Evolutionary conservation across 1,140 invertebrate species (phyloP), one percentile per base, ranked within the genome.

Genomic region (Sitophilus oryzae): DNA sequence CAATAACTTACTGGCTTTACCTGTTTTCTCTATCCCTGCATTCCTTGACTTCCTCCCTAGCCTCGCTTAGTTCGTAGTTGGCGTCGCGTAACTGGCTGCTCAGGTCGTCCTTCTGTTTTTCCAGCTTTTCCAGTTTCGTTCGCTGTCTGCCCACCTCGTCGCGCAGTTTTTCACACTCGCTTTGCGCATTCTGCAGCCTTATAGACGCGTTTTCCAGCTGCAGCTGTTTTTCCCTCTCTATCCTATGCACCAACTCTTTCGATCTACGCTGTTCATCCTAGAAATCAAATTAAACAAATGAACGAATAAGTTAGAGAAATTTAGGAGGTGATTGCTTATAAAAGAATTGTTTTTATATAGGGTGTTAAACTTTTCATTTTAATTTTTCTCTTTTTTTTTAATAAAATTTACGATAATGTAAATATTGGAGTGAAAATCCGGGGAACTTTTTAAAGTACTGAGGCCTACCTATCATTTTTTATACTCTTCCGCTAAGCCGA

Each of bases 151-250:
- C 20, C 3, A 83, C 78, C 74, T 97, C 93, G 59, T 90, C 85
- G 64, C 85, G 84, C 45, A 91, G 72, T 56, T 79, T 78, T 5
- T 82, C 78, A 40, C 86, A 83, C 66, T 95, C 91, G 14, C 83
- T 71, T 71, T 96, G 91, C 10, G 86, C 77, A 23, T 81, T 80
- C 58, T 87, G 83, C 18, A 95, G 77, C 64, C 91, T 83, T 63
- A 91, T 88, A 53, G 82, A 83, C 64, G 84, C 84, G 63, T 92
- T 91, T 68, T 93, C 88, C 48, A 93, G 74, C 71, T 94, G 88
- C 35, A 93, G 76, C 61, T 88, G 82, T 52, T 91, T 86, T 71
- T 95, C 93, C 35, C 91, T 75, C 65, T 95, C 92, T 5, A 93
- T 75, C 34, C 91, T 77, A 11, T 82, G 74, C 46, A 91, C 77